Evolutionary conservation across 1,140 invertebrate species (phyloP).

Genomic region (Platyura marginata): DNA sequence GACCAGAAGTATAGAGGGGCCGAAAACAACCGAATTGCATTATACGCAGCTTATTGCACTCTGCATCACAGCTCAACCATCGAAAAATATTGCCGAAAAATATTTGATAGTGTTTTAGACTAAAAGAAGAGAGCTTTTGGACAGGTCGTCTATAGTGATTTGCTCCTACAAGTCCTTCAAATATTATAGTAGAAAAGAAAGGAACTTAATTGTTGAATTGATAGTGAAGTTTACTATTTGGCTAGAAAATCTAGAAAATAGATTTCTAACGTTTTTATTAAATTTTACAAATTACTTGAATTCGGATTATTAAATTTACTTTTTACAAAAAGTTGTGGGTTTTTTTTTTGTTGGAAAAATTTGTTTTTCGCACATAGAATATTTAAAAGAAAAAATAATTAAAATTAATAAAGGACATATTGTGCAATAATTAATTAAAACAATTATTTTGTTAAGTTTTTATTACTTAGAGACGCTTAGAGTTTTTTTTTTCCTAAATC

Average conservation of each 20-base stretch:
- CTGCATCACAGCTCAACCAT: neutral
- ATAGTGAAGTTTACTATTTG: neutral
- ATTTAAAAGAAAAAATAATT: too few species aligned
- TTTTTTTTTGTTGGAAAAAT: neutral
- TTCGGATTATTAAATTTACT: neutral
- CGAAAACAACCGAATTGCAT: neutral
- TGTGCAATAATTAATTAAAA: too few species aligned
- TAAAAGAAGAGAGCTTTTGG: constrained; percentile 3
- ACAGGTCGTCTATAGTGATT: constrained; percentile 1
- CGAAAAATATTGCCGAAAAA: constrained; percentile 3
- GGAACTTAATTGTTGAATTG: neutral
- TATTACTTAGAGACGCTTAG: too few species aligned
- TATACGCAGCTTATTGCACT: neutral
- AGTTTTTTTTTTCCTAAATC: too few species aligned
- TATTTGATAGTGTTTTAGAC: constrained; percentile 2
- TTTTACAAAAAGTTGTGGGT: neutral
- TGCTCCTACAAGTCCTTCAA: neutral
- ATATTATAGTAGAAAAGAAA: too few species aligned
- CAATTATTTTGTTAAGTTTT: too few species aligned
- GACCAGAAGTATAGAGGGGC: neutral
- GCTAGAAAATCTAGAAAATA: neutral
- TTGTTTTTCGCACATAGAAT: too few species aligned
- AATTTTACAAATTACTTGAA: neutral
- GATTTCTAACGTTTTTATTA: neutral
- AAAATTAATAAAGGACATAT: too few species aligned